Evolutionary conservation across 2,888 invertebrate species (phyloP).

Genomic region (Spatulosminthurus flaviceps): DNA sequence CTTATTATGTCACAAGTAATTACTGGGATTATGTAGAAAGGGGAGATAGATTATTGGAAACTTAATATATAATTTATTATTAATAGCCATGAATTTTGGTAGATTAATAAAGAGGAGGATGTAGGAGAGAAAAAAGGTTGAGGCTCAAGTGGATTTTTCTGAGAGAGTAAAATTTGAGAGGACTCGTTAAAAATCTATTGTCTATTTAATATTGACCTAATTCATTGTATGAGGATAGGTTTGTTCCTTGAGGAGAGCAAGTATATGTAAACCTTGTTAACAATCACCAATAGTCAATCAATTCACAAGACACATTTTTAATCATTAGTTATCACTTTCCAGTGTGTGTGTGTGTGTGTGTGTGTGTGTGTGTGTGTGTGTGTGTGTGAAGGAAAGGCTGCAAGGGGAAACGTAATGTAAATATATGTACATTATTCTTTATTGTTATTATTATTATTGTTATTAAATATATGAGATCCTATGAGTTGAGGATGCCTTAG

Average conservation of each 20-base stretch:
- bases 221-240: conserved; percentile 20
- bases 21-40: too few relatives aligned
- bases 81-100: not conserved
- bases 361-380: too few relatives aligned
- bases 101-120: not conserved
- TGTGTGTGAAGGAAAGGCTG: not conserved
- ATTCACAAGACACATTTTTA: conserved; percentile 2
- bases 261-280: conserved; percentile 25
- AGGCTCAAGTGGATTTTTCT: too few relatives aligned
- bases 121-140: not conserved
- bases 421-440: too few relatives aligned
- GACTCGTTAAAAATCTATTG: conserved; percentile 12
- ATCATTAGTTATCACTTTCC: conserved; percentile 11
- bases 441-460: too few relatives aligned
- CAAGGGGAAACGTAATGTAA: not conserved
- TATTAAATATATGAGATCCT: too few relatives aligned
- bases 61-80: not conserved
- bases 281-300: conserved; percentile 35
- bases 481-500: conserved; percentile 10
- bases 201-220: conserved; percentile 38
- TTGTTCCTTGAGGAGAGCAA: conserved; percentile 35
- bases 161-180: not conserved
- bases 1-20: too few relatives aligned
- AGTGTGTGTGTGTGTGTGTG: too few relatives aligned
- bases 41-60: too few relatives aligned